Percentiles rank a stretch among this genome's conserved stretches.
phyloP scores from a whole-genome alignment of 23 tunicate genomes.

The Ascidia mentula region DNA sequence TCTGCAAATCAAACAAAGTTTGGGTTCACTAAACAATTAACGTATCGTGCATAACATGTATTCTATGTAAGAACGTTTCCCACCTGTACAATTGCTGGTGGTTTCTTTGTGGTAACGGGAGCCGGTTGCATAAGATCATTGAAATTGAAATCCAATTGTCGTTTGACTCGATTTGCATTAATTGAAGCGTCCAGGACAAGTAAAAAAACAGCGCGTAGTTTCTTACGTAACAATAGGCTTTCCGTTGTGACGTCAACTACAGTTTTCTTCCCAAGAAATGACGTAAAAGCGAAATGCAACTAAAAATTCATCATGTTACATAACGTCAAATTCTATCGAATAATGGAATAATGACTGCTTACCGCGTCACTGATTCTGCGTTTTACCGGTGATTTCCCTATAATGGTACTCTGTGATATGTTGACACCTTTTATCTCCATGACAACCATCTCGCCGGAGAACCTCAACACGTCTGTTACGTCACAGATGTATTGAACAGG shows the following conservation, averaged over 20 bases:
- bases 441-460: background rate
- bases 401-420: background rate
- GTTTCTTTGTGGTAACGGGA: background rate
- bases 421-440: conserved; percentile 1
- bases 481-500: background rate
- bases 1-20: too few species aligned
- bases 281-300: background rate
- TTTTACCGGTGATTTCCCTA: background rate
- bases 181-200: background rate
- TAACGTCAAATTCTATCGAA: background rate
- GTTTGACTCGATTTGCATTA: background rate
- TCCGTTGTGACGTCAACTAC: background rate
- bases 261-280: background rate
- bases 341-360: background rate
- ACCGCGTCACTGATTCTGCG: background rate
- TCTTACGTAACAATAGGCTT: background rate
- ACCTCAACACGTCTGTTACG: background rate
- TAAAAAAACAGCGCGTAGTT: background rate
- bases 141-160: background rate
- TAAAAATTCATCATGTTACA: background rate
- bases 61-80: background rate
- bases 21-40: background rate
- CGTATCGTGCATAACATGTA: background rate
- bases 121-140: background rate
- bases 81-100: background rate